Evolutionary conservation across 2,888 invertebrate species (phyloP), one percentile per base, ranked within the genome.

Genomic region (Pristionchus japonicus): DNA sequence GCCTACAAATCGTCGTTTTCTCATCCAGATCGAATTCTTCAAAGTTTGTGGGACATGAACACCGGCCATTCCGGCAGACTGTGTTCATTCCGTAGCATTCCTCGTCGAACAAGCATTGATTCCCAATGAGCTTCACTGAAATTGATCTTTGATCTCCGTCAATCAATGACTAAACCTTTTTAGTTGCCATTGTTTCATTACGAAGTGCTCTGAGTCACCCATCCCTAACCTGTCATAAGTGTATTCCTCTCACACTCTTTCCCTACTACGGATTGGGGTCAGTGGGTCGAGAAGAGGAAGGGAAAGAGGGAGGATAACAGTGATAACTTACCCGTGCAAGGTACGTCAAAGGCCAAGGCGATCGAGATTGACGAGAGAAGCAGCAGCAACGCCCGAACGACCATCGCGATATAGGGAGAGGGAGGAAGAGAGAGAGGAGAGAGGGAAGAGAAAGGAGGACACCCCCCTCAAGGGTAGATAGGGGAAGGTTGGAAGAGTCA

Each of bases 51-150:
- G 94, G 94, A 89, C 94, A 94, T n/a, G 93, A 91, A 88, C 94
- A 94, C 80, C 93, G 83, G 13, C 91, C 91, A 82, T 93, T 91
- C 13, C 92, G 89, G 88, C 94, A 94, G 6, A 94, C 93, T 47
- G 94, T 92, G 89, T 94, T 94, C 89, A 91, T 90, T n/a, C 94
- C 94, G 89, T 94, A 93, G 87, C 94, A 94, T 89, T 94, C 94
- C 90, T 94, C 94, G 88, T 94, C 94, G 86, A 93, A 93, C 37
- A 91, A 74, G 80, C 94, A 94, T 82, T 92, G 91, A 77, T 91
- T 93, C 34, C 94, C 93, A 34, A 94, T 92, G 34, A 94, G 91
- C 89, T 94, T 94, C 82, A 94, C 94, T 94, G 88, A 85, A 92
- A 91, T 49, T 31, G 31, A 83, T 77, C 40, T 7, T 20, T 70